Base-by-base conservation (phyloP, 2,888 invertebrate genomes). In the Tuberolachnus salignus region DNA sequence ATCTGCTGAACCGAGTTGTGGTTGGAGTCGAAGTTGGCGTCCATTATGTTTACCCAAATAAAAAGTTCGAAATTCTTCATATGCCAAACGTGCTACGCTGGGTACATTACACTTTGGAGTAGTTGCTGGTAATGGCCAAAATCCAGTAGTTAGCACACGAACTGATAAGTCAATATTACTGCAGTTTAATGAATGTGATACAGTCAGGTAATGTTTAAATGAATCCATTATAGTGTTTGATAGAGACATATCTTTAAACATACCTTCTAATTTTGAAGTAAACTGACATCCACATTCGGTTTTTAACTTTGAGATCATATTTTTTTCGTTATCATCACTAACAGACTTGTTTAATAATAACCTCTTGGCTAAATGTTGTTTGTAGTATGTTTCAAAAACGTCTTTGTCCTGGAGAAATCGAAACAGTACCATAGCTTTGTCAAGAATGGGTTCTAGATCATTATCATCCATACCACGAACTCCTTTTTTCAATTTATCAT, bases 231-330 rank as follows among this genome's bases (percentile, higher is more conserved):
- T 94, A 57, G 96, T 97, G 86, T 97, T 97, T 82, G 99, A 99
- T 81, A 99, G 94, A n/a, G 98, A 97, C 94, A 99, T 99, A 86
- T 99, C 99, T 86, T 99, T 98, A 87, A 99, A 99, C 99, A 99
- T 99, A 83, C 98, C 98, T 88, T 99, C 99, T 84, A 99, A 89
- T 87, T 99, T 99, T 81, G 97, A 97, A 83, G 99, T 99, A 88
- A 99, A 99, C 88, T 99, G 98, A 88, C 98, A 98, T 83, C 99
- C 99, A 89, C 99, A 99, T 89, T 99, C 99, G 89, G 97, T 98
- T 97, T 97, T 99, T 85, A 99, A 89, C 89, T 99, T 99, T 83
- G 98, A 97, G 89, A 99, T 98, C 98, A 99, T 98, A 86, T 97
- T 98, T 87, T 99, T 99, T 88, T 99, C 99, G 85, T 97, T 96